Evolutionary conservation across 2,888 invertebrate genomes (phyloP).

Genomic region (Salticus scenicus): DNA sequence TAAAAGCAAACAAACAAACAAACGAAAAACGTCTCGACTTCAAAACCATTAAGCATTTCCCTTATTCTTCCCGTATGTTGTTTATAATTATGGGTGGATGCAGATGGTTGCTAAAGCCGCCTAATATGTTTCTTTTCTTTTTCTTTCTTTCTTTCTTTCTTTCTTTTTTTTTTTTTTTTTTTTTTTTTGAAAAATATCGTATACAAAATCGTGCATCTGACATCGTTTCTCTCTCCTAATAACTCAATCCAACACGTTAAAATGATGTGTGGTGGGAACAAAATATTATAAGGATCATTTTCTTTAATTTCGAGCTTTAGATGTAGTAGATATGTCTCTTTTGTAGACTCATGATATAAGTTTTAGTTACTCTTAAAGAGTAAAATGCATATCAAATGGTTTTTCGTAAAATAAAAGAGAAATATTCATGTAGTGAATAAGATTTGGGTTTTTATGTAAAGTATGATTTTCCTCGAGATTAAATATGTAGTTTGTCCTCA

Average conservation of each 20-base stretch:
- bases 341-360: not conserved
- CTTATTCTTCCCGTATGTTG: slow-evolving; percentile 7
- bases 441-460: no score
- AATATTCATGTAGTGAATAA: no score
- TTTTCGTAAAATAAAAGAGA: no score
- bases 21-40: no score
- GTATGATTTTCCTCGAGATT: no score
- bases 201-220: slow-evolving; percentile 60
- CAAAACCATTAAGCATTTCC: no score
- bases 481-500: no score
- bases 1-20: no score
- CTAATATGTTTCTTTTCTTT: slow-evolving; percentile 54
- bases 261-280: slow-evolving; percentile 31
- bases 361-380: not conserved
- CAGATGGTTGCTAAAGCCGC: slow-evolving; percentile 46
- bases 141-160: no score
- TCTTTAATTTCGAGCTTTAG: slow-evolving; percentile 2
- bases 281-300: slow-evolving; percentile 48
- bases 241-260: slow-evolving; percentile 64
- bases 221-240: slow-evolving; percentile 63
- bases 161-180: no score
- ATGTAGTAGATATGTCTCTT: not conserved
- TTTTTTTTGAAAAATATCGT: slow-evolving; percentile 48
- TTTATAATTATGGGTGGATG: slow-evolving; percentile 47
- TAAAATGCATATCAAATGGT: not conserved